Percentiles rank a stretch among this genome's conserved stretches.
Conservation (phyloP, 2,797 vertebrate genomes). For the Australoheros facetus region DNA sequence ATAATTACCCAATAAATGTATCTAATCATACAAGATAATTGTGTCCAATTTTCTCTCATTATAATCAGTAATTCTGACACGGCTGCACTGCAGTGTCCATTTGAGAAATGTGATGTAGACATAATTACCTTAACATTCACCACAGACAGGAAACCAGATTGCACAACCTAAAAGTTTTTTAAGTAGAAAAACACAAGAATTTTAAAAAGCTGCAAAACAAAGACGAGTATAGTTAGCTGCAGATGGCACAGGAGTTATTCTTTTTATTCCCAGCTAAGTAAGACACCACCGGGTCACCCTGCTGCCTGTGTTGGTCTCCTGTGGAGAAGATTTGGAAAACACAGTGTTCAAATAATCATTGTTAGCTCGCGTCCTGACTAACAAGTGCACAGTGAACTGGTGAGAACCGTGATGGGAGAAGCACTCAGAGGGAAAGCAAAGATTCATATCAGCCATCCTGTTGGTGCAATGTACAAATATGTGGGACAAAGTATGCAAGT, state of each 20-base stretch:
- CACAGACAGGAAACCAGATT: conserved; percentile 3
- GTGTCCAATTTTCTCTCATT: conserved; percentile 61
- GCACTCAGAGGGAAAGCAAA: no score
- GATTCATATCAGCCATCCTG: no score
- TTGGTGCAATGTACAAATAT: no score
- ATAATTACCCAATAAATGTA: conserved; percentile 37
- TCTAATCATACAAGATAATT: conserved; percentile 43
- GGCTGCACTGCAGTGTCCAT: conserved; percentile 21
- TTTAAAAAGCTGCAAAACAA: background rate
- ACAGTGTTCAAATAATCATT: background rate
- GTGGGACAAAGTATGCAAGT: no score
- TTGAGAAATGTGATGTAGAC: conserved; percentile 32
- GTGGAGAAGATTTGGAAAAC: background rate
- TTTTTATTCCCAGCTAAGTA: background rate
- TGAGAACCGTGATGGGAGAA: no score
- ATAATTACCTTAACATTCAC: conserved; percentile 36
- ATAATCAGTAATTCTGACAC: conserved; percentile 53
- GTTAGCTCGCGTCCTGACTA: background rate
- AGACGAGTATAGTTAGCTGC: background rate
- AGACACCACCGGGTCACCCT: background rate
- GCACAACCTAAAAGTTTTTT: conserved; percentile 4
- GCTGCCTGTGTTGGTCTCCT: background rate
- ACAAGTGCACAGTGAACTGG: background rate
- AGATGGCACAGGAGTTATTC: background rate
- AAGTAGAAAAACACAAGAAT: background rate